A percentile compares a stretch with the other conserved stretches of the same genome.
Evolutionary conservation across 2,888 invertebrate species (phyloP).

Genomic region (Eupithecia dodoneata): DNA sequence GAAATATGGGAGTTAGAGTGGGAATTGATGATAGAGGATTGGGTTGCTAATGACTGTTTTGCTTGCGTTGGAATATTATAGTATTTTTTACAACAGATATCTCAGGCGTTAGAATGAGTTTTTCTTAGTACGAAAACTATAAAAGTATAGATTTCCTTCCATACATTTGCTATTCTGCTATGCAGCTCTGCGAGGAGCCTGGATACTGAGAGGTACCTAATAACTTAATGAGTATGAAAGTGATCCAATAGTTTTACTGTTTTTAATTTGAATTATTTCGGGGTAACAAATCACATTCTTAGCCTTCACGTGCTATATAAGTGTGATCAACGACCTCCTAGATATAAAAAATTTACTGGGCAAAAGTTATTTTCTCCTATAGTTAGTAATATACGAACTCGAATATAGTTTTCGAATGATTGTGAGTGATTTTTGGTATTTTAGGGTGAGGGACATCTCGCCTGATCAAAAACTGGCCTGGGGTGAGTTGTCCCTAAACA

Average conservation of each 20-base stretch:
- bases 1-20: constrained; percentile 35
- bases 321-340: too few species aligned
- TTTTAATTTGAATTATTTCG: too few species aligned
- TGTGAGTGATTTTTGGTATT: too few species aligned
- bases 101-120: not conserved
- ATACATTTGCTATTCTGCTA: not conserved
- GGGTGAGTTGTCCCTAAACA: too few species aligned
- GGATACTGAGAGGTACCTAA: not conserved
- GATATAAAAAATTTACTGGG: too few species aligned
- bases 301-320: too few species aligned
- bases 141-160: not conserved
- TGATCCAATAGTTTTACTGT: not conserved
- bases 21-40: constrained; percentile 19
- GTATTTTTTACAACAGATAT: not conserved
- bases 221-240: not conserved
- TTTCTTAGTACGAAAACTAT: not conserved
- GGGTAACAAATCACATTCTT: too few species aligned
- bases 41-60: constrained; percentile 2
- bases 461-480: too few species aligned
- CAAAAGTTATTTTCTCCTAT: not conserved
- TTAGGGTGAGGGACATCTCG: too few species aligned
- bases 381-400: not conserved
- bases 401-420: not conserved
- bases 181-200: not conserved
- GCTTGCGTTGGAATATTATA: not conserved